Percentiles rank a stretch among this genome's conserved stretches.
phyloP scores from a whole-genome alignment of 2,113 vertebrate genomes.

The Syngnathus scovelli region DNA sequence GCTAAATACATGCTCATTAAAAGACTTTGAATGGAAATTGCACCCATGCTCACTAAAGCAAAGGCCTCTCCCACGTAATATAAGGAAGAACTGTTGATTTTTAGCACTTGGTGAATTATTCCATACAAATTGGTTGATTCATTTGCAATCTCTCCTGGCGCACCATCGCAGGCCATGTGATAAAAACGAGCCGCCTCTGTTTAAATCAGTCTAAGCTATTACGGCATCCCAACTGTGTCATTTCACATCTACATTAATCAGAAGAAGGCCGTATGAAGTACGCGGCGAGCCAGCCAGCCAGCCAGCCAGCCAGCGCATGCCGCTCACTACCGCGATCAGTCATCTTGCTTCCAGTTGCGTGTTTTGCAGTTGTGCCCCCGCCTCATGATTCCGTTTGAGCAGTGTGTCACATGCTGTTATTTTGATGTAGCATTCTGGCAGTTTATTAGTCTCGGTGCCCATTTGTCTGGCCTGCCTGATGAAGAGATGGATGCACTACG shows the following conservation, averaged over 20 bases:
- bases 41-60: background rate
- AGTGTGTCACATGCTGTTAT: conserved; percentile 30
- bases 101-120: conserved; percentile 18
- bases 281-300: too few relatives aligned
- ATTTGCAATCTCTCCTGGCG: conserved; percentile 20
- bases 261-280: background rate
- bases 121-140: conserved; percentile 9
- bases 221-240: conserved; percentile 53
- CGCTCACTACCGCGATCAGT: background rate
- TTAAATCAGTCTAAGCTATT: conserved; percentile 32
- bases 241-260: conserved; percentile 31
- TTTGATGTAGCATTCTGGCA: conserved; percentile 19
- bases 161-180: conserved; percentile 6
- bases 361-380: conserved; percentile 2
- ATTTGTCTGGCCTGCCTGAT: conserved; percentile 18
- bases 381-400: conserved; percentile 26
- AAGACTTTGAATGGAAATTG: background rate
- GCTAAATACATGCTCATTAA: conserved; percentile 3
- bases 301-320: background rate
- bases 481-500: conserved; percentile 12
- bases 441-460: conserved; percentile 18
- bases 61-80: background rate
- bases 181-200: conserved; percentile 26
- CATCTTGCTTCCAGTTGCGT: background rate
- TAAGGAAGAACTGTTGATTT: conserved; percentile 4